Base-by-base conservation (phyloP, 2,797 vertebrate genomes). In the Sebastes matsubarae region DNA sequence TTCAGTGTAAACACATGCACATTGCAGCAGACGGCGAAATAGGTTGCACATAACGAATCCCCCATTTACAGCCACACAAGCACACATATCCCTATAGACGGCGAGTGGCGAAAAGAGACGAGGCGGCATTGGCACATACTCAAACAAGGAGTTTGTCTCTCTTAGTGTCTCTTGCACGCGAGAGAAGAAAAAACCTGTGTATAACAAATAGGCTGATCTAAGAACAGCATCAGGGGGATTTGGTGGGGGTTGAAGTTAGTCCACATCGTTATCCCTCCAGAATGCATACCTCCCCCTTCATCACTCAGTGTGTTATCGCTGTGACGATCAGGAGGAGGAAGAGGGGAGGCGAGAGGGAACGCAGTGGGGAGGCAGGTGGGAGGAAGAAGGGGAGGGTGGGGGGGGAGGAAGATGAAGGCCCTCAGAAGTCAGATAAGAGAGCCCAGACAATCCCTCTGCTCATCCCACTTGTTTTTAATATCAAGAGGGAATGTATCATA, bases 361-460 rank as follows among this genome's bases (percentile, higher is more conserved):
- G 22, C 32, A 50, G 16, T 25, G 29, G 58, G 61, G 64, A 69
- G 68, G 81, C 52, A 64, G 77, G 75, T 65, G 79, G 84, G 85
- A 77, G 74, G 65, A 73, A 65, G 72, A 69, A 55, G 63, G 20
- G 27, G 50, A n/a, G 16, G 61, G n/a, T 22, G 2, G 4, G 32
- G 4, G 6, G 2, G 8, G 32, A 22, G 22, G 65, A 12, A 34
- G 65, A 54, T 59, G 76, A 79, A 85, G 82, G 72, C 77, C 84
- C 80, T 91, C 79, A 91, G 86, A 91, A 92, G 89, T 92, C 79
- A 90, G 92, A 94, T 94, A 93, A 93, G 84, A 93, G 81, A 77
- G 60, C 75, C 77, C 86, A 88, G 85, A 91, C 85, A 87, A 91
- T 91, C 87, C 83, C 83, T 86, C 77, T 14, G 72, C 87, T 91